Evolutionary conservation across 2,113 vertebrate species (phyloP), one percentile per base, ranked within the genome.

Genomic region (Oncorhynchus masou): DNA sequence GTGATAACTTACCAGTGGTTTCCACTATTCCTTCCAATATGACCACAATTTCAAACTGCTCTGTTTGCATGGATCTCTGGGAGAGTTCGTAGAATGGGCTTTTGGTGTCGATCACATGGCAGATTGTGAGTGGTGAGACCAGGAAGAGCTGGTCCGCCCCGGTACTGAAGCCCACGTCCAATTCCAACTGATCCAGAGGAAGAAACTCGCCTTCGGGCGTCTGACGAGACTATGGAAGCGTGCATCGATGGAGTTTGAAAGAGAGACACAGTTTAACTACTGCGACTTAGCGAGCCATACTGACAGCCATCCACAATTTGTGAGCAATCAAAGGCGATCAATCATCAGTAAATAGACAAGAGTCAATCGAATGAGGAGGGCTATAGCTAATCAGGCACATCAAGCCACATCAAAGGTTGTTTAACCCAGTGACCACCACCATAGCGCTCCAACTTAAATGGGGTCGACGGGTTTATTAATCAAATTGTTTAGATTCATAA

Each of bases 31-130:
- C 98, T 90, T 99, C 98, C 66, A 99, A 94, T 92, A 99, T 99
- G 90, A 99, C 98, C 82, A 99, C 98, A 45, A 99, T 99, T 92
- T 99, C 98, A 74, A 99, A 99, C 91, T 99, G 98, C 91, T 99
- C 97, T 0, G 90, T 98, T 78, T 96, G 96, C 96, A 99, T 98
- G 94, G 97, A 98, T 83, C 96, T 94, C 93, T 98, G 96, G 9
- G 97, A 99, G 54, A 99, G 95, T 81, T 99, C 97, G 81, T 99
- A 99, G 93, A 99, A 99, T 85, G 98, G 98, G 92, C 98, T 99
- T 93, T 99, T 98, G 92, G 96, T 89, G 87, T 99, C 97, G 51
- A 99, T 99, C 92, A 99, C 96, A 80, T 99, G 98, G 93, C 97
- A 99, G 93, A 99, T 99, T 64, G 98, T 99, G 83, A 99, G 98